Evolutionary conservation across 2,888 invertebrate species (phyloP), one percentile per base, ranked within the genome.

Genomic region (Idaea dimidiata): DNA sequence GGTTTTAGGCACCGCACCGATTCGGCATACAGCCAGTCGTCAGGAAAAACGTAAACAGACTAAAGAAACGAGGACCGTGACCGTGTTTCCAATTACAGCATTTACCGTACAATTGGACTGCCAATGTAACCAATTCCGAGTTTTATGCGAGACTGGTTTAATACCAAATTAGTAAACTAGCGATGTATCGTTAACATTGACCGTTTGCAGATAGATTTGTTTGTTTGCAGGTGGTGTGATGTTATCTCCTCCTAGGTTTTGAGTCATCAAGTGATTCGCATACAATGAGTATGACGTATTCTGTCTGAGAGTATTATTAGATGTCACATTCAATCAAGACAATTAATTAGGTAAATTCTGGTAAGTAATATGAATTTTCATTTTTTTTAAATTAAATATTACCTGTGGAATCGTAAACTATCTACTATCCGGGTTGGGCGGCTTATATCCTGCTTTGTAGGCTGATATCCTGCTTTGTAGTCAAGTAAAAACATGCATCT

Each of bases 21-120:
- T 67, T 65, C 75, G 72, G 71, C 73, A 77, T 77, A 87, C 90
- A 82, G 83, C 89, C 89, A 77, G 78, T 77, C 75, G 66, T 79
- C 62, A 71, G 83, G 87, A 82, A 82, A 80, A 84, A 81, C 81
- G 76, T 76, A 74, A 72, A 71, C 83, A 80, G 83, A 91, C 91
- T 90, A 66, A 70, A 75, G 66, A 75, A 69, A 68, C 68, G 68
- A 61, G 63, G 71, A 68, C 76, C 69, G 73, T 63, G 66, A 76
- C 73, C 70, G 73, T 69, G 68, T 70, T 71, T 67, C 68, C 64
- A 58, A 60, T 68, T 61, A 55, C 66, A 66, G 61, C 64, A 58
- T 53, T 31, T 17, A 33, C 62, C 56, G 56, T 31, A 56, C 31
- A 59, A 62, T 66, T 62, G 64, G 61, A 57, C 62, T 60, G 54